Percentiles rank a stretch among this genome's conserved stretches.
Conservation (phyloP, 1,140 invertebrate species). For the Trachymyrmex septentrionalis region DNA sequence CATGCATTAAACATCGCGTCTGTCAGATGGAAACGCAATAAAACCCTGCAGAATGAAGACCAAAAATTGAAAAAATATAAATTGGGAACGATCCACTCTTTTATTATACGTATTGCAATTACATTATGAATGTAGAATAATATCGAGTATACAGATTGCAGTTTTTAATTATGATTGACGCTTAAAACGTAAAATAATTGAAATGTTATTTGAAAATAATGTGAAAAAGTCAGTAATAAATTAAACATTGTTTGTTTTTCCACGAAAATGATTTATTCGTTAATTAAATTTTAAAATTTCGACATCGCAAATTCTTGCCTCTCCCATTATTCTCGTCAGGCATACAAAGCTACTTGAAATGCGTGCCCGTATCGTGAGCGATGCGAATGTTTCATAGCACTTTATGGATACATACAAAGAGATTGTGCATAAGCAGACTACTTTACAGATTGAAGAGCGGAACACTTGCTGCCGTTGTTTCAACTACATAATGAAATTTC, state of each 20-base stretch:
- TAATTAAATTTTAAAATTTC: constrained; percentile 38
- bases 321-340: not conserved
- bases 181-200: constrained; percentile 14
- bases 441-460: constrained; percentile 45
- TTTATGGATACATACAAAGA: constrained; percentile 39
- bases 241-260: not conserved
- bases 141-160: not conserved
- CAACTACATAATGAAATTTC: constrained; percentile 57
- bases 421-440: constrained; percentile 27
- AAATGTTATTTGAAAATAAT: constrained; percentile 2
- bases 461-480: constrained; percentile 50
- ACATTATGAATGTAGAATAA: not conserved
- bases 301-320: too few relatives aligned
- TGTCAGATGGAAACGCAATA: not conserved
- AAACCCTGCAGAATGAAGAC: not conserved
- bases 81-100: not conserved
- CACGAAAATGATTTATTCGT: not conserved
- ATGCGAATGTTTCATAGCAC: constrained; percentile 55
- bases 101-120: constrained; percentile 1
- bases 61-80: constrained; percentile 6
- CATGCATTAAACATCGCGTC: constrained; percentile 13
- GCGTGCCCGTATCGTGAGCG: constrained; percentile 23
- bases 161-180: constrained; percentile 10
- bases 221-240: not conserved
- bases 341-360: constrained; percentile 1